Evolutionary conservation across 2,113 vertebrate species (phyloP).

Genomic region (Macrotus californicus): DNA sequence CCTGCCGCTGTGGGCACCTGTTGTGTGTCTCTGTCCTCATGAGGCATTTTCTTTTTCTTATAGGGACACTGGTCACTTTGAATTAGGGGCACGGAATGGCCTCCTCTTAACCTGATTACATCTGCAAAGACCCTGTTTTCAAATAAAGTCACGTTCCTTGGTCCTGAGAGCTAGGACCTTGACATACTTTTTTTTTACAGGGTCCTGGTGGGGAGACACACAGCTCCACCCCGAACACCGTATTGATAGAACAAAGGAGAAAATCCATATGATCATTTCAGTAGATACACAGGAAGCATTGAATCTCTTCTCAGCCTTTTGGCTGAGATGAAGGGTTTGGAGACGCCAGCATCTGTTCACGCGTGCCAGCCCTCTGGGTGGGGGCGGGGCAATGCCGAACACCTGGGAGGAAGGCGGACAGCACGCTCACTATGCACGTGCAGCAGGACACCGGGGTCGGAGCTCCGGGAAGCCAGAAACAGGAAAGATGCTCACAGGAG

Average conservation of each 20-base stretch:
- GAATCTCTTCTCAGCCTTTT: no score
- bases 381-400: not conserved
- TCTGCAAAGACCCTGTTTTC: not conserved
- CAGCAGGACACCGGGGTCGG: no score
- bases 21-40: not conserved
- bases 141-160: not conserved
- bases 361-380: not conserved
- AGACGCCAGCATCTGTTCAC: not conserved
- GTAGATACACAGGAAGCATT: not conserved
- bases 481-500: not conserved
- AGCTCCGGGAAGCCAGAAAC: not conserved
- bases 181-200: no score
- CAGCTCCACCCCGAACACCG: not conserved
- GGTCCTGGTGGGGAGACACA: no score
- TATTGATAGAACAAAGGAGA: not conserved
- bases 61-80: not conserved
- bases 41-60: not conserved
- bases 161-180: not conserved
- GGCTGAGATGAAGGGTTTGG: no score
- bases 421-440: accelerated
- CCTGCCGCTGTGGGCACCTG: accelerated
- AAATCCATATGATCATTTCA: not conserved
- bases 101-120: not conserved
- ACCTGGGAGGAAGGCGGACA: no score
- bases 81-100: not conserved